These are phyloP conservation scores for Acheta domesticus DNA, from an alignment of 2,888 invertebrate species.

Conservation along the genomic window DNA sequence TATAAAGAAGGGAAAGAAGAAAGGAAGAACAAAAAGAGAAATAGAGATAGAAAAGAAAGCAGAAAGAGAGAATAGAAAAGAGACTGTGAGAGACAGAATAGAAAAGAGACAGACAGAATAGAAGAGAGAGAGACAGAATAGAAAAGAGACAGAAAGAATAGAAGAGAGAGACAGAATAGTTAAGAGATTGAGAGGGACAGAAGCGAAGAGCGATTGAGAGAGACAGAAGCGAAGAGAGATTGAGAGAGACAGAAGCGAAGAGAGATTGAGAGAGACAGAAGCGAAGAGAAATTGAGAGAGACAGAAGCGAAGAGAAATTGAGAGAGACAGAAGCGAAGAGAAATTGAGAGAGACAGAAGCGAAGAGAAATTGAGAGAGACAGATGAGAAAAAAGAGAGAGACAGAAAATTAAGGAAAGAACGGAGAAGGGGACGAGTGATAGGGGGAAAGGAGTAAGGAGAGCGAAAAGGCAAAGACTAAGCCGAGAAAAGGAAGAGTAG, in stretches of 20 bases:
- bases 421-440: not conserved
- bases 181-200: too few relatives aligned
- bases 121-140: not conserved
- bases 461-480: not conserved
- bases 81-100: not conserved
- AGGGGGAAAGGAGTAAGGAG: not conserved
- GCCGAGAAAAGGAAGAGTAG: not conserved
- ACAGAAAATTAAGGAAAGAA: not conserved
- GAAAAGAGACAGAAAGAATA: not conserved
- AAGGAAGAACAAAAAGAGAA: not conserved
- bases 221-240: not conserved
- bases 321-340: not conserved
- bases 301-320: too few relatives aligned
- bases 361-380: not conserved
- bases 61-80: not conserved
- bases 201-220: not conserved
- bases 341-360: too few relatives aligned
- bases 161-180: not conserved
- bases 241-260: accelerated
- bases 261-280: not conserved
- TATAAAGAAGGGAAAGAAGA: not conserved
- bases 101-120: not conserved
- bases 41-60: not conserved
- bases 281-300: not conserved
- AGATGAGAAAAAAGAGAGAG: not conserved